A percentile compares a stretch with the other conserved stretches of the same genome.
Evolutionary conservation across 2,797 vertebrate species (phyloP).

Genomic region (Ibycter americanus): DNA sequence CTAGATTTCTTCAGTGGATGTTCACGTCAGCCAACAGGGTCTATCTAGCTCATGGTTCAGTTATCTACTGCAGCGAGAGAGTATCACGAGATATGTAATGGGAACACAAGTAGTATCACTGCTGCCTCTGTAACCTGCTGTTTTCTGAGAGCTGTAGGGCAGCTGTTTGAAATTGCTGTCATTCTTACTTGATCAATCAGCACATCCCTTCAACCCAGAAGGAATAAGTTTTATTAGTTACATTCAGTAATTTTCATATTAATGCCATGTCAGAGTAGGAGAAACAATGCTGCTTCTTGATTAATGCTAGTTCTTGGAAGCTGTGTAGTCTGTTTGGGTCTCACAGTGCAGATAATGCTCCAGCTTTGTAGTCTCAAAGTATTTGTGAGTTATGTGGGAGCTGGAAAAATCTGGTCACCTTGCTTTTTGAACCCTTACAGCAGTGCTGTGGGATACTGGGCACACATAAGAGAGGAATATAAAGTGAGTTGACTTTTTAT

Average conservation of each 20-base stretch:
- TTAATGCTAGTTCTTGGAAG: background rate
- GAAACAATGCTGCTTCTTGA: background rate
- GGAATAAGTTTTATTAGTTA: background rate
- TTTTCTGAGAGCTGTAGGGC: background rate
- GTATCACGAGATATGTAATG: fast-evolving
- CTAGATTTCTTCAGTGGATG: background rate
- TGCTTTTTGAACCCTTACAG: background rate
- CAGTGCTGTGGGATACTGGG: background rate
- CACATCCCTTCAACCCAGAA: background rate
- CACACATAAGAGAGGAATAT: background rate
- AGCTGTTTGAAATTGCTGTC: background rate
- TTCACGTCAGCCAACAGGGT: background rate
- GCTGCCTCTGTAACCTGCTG: background rate
- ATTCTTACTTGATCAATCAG: background rate
- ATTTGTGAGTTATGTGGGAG: background rate
- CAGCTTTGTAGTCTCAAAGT: background rate
- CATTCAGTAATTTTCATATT: background rate
- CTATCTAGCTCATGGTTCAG: background rate
- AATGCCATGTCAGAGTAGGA: background rate
- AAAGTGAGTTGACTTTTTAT: background rate
- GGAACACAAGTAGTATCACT: background rate
- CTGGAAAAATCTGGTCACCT: background rate
- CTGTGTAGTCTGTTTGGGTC: background rate
- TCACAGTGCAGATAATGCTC: background rate
- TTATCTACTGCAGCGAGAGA: background rate